These are phyloP conservation scores for Ametastegia equiseti DNA, from an alignment of 2,888 invertebrate species.

Conservation along the genomic window DNA sequence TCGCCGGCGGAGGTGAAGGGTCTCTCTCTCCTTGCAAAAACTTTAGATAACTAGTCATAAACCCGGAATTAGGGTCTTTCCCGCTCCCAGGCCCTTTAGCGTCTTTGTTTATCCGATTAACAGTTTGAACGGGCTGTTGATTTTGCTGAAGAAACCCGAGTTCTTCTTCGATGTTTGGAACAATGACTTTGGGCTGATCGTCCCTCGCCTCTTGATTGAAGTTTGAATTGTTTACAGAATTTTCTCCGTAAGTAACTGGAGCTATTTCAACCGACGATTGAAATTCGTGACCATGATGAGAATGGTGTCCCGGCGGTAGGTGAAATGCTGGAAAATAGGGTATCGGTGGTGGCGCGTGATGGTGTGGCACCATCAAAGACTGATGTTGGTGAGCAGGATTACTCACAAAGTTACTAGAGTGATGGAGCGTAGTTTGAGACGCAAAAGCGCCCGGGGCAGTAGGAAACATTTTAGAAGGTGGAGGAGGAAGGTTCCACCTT, in stretches of 20 bases:
- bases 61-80: constrained; percentile 82
- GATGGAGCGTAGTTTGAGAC: constrained; percentile 79
- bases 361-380: constrained; percentile 83
- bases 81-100: constrained; percentile 79
- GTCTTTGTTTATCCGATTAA: constrained; percentile 81
- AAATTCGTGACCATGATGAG: constrained; percentile 82
- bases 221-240: constrained; percentile 54
- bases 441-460: constrained; percentile 79
- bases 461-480: constrained; percentile 84
- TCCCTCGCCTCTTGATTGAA: constrained; percentile 75
- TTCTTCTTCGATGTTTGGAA: constrained; percentile 93
- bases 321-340: constrained; percentile 89
- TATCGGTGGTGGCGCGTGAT: constrained; percentile 80
- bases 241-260: constrained; percentile 73
- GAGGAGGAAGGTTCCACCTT: constrained; percentile 87
- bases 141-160: constrained; percentile 83
- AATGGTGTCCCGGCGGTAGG: constrained; percentile 77
- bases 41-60: constrained; percentile 92
- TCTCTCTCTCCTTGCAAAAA: constrained; percentile 91
- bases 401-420: constrained; percentile 76
- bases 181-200: constrained; percentile 90
- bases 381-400: constrained; percentile 81
- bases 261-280: constrained; percentile 83
- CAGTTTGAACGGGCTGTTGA: constrained; percentile 63
- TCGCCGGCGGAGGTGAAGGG: constrained; percentile 87